Evolutionary conservation across 2,797 vertebrate species (phyloP), one percentile per base, ranked within the genome.

Genomic region (Ibycter americanus): DNA sequence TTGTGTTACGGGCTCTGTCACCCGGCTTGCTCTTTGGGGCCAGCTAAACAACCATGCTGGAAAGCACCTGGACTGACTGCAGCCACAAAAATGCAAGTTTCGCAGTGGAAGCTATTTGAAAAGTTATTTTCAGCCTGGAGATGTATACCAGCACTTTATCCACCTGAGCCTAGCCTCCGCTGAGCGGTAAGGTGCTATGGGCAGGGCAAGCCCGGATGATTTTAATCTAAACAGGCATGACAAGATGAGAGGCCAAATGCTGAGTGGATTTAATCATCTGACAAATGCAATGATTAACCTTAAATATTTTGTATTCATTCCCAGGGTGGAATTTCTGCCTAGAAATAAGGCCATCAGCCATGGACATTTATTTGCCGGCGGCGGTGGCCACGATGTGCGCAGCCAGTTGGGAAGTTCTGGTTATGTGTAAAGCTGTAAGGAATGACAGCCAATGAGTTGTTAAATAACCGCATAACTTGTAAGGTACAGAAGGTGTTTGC

Each of bases 231-330:
- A 83, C 2, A 44, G 79, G 18, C 9, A 40, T 13, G 47, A 68
- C 40, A 80, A 80, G 65, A 82, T 27, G 88, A 86, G 79, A 90
- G 58, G 58, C 63, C 78, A 83, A 78, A 81, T 5, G 44, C 44
- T 51, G 90, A 88, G 72, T 76, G 85, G 72, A 65, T 90, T 92
- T 95, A 90, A 90, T 93, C 62, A 86, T 68, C 74, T 94, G 93
- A 82, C 88, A 93, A 93, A 32, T 63, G 79, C 76, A 66, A 10
- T 85, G 82, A 91, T 96, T 93, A 91, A 86, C 76, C 59, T 86
- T 29, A 94, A 91, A 81, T 32, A 58, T 89, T 94, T 80, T 36
- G 27, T 15, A 22, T 83, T 40, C 23, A 7, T 56, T 22, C 40
- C 83, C 84, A 62, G 78, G 47, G 36, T 67, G 86, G 82, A 78